Evolutionary conservation across 2,797 vertebrate species (phyloP), one percentile per base, ranked within the genome.

Genomic region (Dermochelys coriacea): DNA sequence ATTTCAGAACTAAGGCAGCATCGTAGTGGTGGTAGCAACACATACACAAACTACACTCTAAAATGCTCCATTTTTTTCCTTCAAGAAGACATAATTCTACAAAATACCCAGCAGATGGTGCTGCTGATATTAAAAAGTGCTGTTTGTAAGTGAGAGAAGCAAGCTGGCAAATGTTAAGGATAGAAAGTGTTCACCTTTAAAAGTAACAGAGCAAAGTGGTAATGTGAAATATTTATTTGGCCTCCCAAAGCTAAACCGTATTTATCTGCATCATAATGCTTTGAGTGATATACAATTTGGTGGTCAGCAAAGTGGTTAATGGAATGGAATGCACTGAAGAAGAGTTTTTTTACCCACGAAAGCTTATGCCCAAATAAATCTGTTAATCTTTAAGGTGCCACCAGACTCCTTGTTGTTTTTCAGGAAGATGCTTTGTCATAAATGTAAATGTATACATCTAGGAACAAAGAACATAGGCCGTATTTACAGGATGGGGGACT

Each of bases 61-160:
- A 52, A 71, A 90, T 54, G 1, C 25, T 12, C 0, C 2, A 23
- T 54, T 34, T 27, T 87, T 82, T 41, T 52, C 21, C 54, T 15
- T 49, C 12, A 4, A 19, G 78, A 75, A 87, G 51, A 15, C n/a
- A 1, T 0, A 52, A 37, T 31, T 10, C 55, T 80, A 16, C 55
- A 23, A 3, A 82, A 80, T 82, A 75, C 37, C 96, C 97, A 95
- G 57, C 54, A 96, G 97, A 37, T 94, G 96, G 95, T 89, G 93
- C 88, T 27, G 61, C 12, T 45, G 90, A 52, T 80, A 3, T 8
- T 80, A 50, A 52, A 68, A 81, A 84, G 23, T 2, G 1, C 0
- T 47, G 3, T 37, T 1, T n/a, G 45, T 5, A 34, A 1, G 15
- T 3, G 50, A 47, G 45, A 87, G 50, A 64, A 3, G 7, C 4